phyloP scores from a whole-genome alignment of 1,140 invertebrate genomes.

The Drosophila parabipectinata region DNA sequence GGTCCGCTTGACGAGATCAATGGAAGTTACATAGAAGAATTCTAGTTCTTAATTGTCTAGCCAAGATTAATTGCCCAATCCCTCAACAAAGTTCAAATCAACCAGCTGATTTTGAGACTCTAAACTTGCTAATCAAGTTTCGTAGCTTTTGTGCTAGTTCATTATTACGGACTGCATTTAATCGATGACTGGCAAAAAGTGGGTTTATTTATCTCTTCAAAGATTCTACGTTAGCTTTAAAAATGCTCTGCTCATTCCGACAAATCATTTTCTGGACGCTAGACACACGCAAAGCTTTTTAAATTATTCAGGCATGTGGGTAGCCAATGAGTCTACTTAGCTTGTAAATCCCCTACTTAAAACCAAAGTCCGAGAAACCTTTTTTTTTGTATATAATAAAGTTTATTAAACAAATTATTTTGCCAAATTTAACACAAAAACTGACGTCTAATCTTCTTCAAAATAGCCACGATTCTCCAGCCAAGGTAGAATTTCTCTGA shows the following conservation, averaged over 20 bases:
- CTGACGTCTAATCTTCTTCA: constrained; percentile 30
- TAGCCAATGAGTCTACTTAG: too few relatives aligned
- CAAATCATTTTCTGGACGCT: not conserved
- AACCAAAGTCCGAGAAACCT: too few relatives aligned
- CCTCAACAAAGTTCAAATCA: not conserved
- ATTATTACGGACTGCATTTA: constrained; percentile 8
- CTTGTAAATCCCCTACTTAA: too few relatives aligned
- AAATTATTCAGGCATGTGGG: not conserved
- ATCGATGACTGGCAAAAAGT: constrained; percentile 10
- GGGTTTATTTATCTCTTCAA: constrained; percentile 7
- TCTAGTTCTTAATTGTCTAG: not conserved
- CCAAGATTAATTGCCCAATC: constrained; percentile 3
- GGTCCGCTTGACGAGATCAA: not conserved
- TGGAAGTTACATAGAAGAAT: not conserved
- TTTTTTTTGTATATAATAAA: too few relatives aligned
- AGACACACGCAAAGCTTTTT: not conserved
- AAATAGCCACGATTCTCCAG: constrained; percentile 67
- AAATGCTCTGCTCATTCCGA: not conserved
- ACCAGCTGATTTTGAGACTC: not conserved
- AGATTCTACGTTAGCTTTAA: constrained; percentile 10
- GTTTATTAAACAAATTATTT: too few relatives aligned
- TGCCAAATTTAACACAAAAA: too few relatives aligned
- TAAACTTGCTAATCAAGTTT: constrained; percentile 4
- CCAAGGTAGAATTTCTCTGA: constrained; percentile 62
- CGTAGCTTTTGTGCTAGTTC: not conserved